Base-by-base conservation (phyloP, 2,888 invertebrate genomes). In the Unio delphinus region DNA sequence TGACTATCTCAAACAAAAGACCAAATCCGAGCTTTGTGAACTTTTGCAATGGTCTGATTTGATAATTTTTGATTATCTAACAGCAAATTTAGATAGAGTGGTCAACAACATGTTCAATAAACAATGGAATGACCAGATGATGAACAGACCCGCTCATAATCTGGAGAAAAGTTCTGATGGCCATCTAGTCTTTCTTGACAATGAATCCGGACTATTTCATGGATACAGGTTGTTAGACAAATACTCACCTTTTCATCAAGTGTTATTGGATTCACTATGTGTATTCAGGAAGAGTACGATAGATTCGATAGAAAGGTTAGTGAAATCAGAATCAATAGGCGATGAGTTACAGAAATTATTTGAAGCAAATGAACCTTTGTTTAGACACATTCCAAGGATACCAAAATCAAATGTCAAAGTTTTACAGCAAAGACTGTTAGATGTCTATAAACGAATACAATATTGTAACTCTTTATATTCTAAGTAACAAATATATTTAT, bases 71-170 rank as follows among this genome's bases (percentile, higher is more conserved):
- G 96, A 96, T 90, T 96, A 95, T 91, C 90, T 96, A 81, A 96
- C 95, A n/a, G 96, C 95, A 57, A 96, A 96, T 91, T 91, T 96
- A 85, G 96, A 96, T 90, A 92, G 96, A 64, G 94, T 96, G 80
- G 95, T 96, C 55, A 96, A 96, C 90, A 96, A 96, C 90, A 90
- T 96, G 85, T 95, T 95, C 90, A 96, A 96, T 90, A 94, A 93
- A 82, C 95, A 96, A 90, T 96, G 96, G 96, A 96, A 96, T 89
- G 92, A 93, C 3, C 94, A 95, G 84, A 96, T 96, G 86, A 95
- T 96, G 95, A 94, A 94, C 79, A 94, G 95, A 1, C 96, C 96
- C 0, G 95, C 95, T 0, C 96, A 96, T 88, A 96, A 96, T 91
- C 91, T 96, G 68, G 95, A 95, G 0, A 92, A 92, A 78, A 93